These are phyloP conservation scores for Pristionchus entomophagus DNA, from an alignment of 2,888 invertebrate genomes.

Conservation along the genomic window DNA sequence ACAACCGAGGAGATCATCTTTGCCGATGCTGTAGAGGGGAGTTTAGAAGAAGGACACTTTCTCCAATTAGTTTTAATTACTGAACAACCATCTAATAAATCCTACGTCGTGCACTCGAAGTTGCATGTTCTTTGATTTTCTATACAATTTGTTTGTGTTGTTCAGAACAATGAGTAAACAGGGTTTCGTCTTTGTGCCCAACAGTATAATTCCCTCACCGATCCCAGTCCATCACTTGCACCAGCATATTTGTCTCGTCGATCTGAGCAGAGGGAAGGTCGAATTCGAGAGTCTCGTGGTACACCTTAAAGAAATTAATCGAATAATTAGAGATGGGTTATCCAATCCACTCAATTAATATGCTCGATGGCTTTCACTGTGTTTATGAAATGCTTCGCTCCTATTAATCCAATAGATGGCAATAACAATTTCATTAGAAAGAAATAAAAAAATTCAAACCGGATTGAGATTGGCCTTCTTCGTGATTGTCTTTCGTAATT, in stretches of 20 bases:
- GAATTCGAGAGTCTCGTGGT: conserved; percentile 93
- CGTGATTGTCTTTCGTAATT: conserved; percentile 93
- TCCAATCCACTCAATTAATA: too few species aligned
- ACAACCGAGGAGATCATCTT: conserved; percentile 90
- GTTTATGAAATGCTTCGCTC: too few species aligned
- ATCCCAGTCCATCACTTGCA: conserved; percentile 92
- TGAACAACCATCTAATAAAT: too few species aligned
- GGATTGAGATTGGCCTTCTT: conserved; percentile 78
- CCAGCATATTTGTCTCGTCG: conserved; percentile 86
- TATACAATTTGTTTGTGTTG: too few species aligned
- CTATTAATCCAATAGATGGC: too few species aligned
- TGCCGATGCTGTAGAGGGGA: conserved; percentile 83
- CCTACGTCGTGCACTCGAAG: too few species aligned
- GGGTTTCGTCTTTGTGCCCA: too few species aligned
- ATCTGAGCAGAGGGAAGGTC: conserved; percentile 89
- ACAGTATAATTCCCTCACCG: conserved; percentile 80
- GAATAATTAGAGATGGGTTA: not conserved
- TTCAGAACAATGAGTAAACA: too few species aligned
- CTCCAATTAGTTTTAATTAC: too few species aligned
- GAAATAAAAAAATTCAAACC: conserved; percentile 44
- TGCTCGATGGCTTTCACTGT: too few species aligned
- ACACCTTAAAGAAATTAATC: conserved; percentile 81
- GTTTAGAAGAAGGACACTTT: not conserved
- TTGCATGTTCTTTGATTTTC: too few species aligned
- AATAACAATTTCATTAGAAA: too few species aligned